Evolutionary conservation across 2,113 vertebrate species (phyloP), one percentile per base, ranked within the genome.

Genomic region (Atractosteus spatula): DNA sequence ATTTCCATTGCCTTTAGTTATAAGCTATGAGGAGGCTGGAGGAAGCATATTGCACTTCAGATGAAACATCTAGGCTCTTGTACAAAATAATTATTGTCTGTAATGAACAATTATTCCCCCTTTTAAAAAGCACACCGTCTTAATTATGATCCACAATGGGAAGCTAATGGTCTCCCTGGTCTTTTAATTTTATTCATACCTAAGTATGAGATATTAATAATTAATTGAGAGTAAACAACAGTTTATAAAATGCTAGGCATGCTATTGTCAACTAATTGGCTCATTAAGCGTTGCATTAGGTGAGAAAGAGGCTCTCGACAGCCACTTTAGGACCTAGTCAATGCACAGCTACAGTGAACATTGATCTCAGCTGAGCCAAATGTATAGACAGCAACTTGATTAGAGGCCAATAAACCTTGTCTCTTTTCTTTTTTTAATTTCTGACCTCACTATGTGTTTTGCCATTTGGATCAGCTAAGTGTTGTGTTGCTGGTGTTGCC

Each of bases 131-230:
- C 86, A 81, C 89, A 84, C 85, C 84, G 88, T 90, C 86, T 86
- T 91, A 90, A 93, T 91, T 91, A 91, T 89, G 86, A 84, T 85
- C 86, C 88, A 84, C 89, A 87, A 73, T 85, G 84, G 90, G 89
- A 87, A 90, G 88, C 88, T 92, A 90, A 91, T 90, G 84, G 86
- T 85, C 89, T 90, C 87, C 72, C 81, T 73, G 77, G 89, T 88
- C 89, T 90, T 92, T 92, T 92, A 89, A 92, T 92, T 93, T 86
- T 89, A 91, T 91, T 91, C 90, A 90, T 92, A 91, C 89, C 90
- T 92, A 90, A 91, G 84, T 87, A 90, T 87, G 89, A 85, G 88
- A 89, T 90, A 91, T 92, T 90, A 91, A 92, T 93, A 90, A 93
- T 91, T 88, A 91, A 92, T 92, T 81, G 86, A 81, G 85, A 84